A percentile compares a stretch with the other conserved stretches of the same genome.
phyloP scores from a whole-genome alignment of 2,113 vertebrate species.

The Centropristis striata region DNA sequence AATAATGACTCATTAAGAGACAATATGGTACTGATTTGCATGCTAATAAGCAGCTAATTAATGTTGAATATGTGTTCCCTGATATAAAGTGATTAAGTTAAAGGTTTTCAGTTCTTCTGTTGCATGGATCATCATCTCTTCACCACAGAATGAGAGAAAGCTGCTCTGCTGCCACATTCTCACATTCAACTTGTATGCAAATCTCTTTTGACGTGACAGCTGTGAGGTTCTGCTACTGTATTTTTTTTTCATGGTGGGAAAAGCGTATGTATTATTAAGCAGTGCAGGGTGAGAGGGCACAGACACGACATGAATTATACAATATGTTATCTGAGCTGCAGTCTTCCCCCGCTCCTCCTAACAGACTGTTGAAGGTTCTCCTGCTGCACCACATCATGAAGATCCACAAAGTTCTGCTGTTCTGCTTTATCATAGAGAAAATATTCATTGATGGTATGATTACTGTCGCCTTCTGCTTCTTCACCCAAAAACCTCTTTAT shows the following conservation, averaged over 20 bases:
- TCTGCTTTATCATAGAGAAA: not conserved
- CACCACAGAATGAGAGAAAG: not conserved
- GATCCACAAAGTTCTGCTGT: not conserved
- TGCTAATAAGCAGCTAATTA: no score
- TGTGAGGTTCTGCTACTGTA: constrained; percentile 2
- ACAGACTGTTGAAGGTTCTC: constrained; percentile 27
- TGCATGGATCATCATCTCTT: not conserved
- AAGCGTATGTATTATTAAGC: constrained; percentile 63
- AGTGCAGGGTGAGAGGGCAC: constrained; percentile 54
- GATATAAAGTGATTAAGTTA: not conserved
- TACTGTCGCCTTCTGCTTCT: not conserved
- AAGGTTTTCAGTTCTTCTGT: not conserved
- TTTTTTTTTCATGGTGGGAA: not conserved
- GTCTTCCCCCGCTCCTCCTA: constrained; percentile 29
- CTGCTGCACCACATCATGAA: constrained; percentile 10
- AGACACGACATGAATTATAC: constrained; percentile 74
- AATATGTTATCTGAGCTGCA: constrained; percentile 60
- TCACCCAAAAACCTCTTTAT: not conserved
- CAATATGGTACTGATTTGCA: no score
- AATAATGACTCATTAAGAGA: no score
- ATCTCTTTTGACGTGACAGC: constrained; percentile 22
- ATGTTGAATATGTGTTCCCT: no score
- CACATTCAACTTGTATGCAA: constrained; percentile 7
- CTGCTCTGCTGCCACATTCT: not conserved
- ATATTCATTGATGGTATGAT: not conserved